Base-by-base conservation (phyloP, 2,113 vertebrate genomes). In the Dasyurus viverrinus region DNA sequence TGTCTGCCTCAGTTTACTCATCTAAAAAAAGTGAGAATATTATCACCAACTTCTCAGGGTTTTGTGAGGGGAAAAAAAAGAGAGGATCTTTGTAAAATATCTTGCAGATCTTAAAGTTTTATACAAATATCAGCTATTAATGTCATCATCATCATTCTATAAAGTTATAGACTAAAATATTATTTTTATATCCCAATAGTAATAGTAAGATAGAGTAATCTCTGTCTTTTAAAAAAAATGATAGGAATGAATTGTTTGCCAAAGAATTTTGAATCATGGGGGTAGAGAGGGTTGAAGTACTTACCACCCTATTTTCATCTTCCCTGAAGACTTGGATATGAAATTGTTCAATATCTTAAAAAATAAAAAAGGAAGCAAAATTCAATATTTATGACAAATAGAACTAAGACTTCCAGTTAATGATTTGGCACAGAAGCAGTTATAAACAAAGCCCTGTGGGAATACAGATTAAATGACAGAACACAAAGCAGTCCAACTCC, bases 341-440 rank as follows among this genome's bases (percentile, higher is more conserved):
- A 98, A 99, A 99, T 57, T 99, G 98, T 94, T 99, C 99, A 95
- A 99, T 98, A 99, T 99, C 99, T 99, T 98, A 60, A 98, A 98
- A 47, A 93, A 48, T 97, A 94, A 92, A 30, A 54, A 91, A 11
- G 92, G 26, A 97, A 93, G 97, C 23, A 96, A 42, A 54, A 53
- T 76, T 97, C 68, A 96, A 55, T 8, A 36, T 96, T 92, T 14
- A 55, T 14, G 5, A 53, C 95, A 96, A 92, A 92, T 5, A 48
- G 54, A 26, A 95, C 12, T 95, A 76, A 36, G n/a, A 30, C 89
- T 54, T 93, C 55, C 27, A 89, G 23, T 36, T 90, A 90, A 96
- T 76, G 60, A n/a, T 76, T 76, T 76, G 60, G 60, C 60, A 76
- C 36, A 76, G 60, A 76, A 76, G 60, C 1, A 48, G 1, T 23